A percentile compares a stretch with the other conserved stretches of the same genome.
These are phyloP conservation scores for Terrapene triunguis DNA, from an alignment of 2,113 vertebrate species.

Conservation along the genomic window DNA sequence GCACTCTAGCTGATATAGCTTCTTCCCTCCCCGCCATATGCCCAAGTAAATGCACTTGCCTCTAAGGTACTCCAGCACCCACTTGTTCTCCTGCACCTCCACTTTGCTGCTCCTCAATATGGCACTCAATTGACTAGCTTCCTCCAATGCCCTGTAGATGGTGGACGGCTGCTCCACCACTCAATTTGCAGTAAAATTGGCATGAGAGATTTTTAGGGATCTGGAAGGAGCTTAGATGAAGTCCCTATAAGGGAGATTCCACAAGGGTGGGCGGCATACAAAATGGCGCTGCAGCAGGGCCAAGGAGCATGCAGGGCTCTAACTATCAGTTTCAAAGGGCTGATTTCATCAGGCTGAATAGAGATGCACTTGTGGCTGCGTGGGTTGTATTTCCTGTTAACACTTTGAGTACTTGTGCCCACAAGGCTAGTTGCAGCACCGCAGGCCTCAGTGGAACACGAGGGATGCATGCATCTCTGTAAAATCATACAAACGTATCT, in stretches of 20 bases:
- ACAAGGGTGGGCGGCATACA: not conserved
- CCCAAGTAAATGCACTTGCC: not conserved
- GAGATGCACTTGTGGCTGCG: not conserved
- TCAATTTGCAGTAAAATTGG: not conserved
- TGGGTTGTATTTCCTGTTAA: not conserved
- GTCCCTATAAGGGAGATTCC: not conserved
- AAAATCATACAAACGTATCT: conserved; percentile 25
- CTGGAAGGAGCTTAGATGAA: not conserved
- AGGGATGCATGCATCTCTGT: not conserved
- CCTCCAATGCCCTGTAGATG: not conserved
- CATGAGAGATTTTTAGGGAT: fast-evolving
- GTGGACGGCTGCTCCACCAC: not conserved
- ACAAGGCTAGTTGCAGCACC: not conserved
- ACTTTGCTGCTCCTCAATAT: not conserved
- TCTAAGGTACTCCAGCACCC: not conserved
- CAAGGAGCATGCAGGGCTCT: not conserved
- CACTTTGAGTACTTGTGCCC: not conserved
- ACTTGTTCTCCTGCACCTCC: not conserved
- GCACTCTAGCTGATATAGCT: not conserved
- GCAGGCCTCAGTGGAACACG: not conserved
- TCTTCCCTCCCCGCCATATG: not conserved
- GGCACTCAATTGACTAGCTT: not conserved
- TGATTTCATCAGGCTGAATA: fast-evolving
- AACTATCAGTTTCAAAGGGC: not conserved
- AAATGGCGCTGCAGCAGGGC: not conserved